Conservation (phyloP, 1,140 invertebrate genomes). For the Mamestra configurata region DNA sequence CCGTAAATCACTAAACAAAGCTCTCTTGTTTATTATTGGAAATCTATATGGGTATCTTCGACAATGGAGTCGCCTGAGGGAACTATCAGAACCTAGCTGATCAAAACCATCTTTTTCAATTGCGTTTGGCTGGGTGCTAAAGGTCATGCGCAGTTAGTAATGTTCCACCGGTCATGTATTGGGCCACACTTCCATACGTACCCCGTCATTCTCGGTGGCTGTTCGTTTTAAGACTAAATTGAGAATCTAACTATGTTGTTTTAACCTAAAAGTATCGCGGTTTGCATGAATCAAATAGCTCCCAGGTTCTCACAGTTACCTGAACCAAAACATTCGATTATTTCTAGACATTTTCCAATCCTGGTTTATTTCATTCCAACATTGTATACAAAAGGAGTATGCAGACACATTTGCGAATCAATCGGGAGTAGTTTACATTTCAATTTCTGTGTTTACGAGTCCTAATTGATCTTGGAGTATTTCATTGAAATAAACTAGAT, state of each 20-base stretch:
- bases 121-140: too few species aligned
- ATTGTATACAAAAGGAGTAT: constrained; percentile 38
- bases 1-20: too few species aligned
- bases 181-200: too few species aligned
- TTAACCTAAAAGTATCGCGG: too few species aligned
- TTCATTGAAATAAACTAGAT: constrained; percentile 18
- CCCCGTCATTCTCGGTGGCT: too few species aligned
- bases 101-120: too few species aligned
- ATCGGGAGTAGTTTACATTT: constrained; percentile 26
- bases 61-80: too few species aligned
- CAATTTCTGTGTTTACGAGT: constrained; percentile 42
- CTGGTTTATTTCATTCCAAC: constrained; percentile 36
- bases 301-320: not conserved
- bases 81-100: too few species aligned
- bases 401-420: constrained; percentile 35
- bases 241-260: not conserved
- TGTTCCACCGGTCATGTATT: too few species aligned
- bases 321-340: constrained; percentile 3
- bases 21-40: too few species aligned
- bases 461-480: constrained; percentile 36
- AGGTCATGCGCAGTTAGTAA: too few species aligned
- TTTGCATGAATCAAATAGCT: not conserved
- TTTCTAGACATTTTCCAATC: constrained; percentile 22
- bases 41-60: too few species aligned
- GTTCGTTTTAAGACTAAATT: not conserved